phyloP scores from a whole-genome alignment of 1,140 invertebrate genomes.

The Hylaeus anthracinus region DNA sequence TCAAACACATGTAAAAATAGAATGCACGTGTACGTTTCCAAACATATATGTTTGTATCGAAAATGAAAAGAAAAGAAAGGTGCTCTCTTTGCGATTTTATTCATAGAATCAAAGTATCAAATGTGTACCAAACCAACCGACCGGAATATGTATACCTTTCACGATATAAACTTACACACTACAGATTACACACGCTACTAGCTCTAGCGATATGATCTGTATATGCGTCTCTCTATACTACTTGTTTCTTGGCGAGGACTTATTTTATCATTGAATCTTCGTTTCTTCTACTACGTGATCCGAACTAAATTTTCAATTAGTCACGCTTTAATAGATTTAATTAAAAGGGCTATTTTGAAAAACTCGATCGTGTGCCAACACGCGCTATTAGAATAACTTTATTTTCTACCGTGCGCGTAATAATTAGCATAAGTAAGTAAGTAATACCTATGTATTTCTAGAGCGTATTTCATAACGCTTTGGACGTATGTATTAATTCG shows the following conservation, averaged over 20 bases:
- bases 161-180: conserved; percentile 3
- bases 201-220: background rate
- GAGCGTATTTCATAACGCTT: conserved; percentile 48
- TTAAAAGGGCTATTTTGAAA: background rate
- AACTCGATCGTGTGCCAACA: background rate
- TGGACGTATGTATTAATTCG: conserved; percentile 45
- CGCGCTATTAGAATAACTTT: conserved; percentile 18
- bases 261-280: background rate
- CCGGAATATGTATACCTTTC: background rate
- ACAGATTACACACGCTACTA: background rate
- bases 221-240: background rate
- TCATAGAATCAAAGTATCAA: background rate
- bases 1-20: background rate
- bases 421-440: conserved; percentile 41
- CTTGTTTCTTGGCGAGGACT: background rate
- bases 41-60: background rate
- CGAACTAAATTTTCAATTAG: background rate
- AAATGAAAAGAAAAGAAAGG: background rate
- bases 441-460: conserved; percentile 32
- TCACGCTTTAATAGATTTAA: background rate
- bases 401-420: conserved; percentile 23
- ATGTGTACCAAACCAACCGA: background rate
- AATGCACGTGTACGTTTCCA: background rate
- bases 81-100: background rate
- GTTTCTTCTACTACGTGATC: conserved; percentile 3